phyloP scores from a whole-genome alignment of 2,888 invertebrate genomes.

The Drepanosiphum platanoidis region DNA sequence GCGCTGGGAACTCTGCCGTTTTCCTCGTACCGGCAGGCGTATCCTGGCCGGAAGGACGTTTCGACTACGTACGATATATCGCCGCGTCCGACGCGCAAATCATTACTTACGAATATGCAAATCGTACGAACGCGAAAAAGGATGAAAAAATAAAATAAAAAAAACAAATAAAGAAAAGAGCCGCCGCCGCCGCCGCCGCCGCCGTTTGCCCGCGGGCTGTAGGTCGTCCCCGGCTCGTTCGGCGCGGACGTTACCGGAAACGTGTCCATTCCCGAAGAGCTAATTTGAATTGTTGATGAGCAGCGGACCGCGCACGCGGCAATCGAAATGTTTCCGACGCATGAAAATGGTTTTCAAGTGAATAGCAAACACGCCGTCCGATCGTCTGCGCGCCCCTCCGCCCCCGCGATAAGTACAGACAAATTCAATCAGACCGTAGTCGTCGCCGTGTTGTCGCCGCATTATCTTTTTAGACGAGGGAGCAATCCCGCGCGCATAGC shows the following conservation, averaged over 20 bases:
- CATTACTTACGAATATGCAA: too few relatives aligned
- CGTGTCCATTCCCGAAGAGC: conserved; percentile 24
- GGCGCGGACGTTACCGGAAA: not conserved
- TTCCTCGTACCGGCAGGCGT: too few relatives aligned
- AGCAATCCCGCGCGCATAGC: not conserved
- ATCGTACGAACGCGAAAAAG: too few relatives aligned
- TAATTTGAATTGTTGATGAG: conserved; percentile 45
- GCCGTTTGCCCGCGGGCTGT: not conserved
- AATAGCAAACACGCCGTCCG: conserved; percentile 28
- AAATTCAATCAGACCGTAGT: conserved; percentile 11
- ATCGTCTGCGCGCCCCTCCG: not conserved
- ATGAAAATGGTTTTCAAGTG: conserved; percentile 50
- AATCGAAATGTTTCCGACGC: not conserved
- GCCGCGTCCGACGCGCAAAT: too few relatives aligned
- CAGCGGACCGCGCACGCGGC: not conserved
- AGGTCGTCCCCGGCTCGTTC: not conserved
- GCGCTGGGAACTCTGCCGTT: too few relatives aligned
- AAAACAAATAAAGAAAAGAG: not conserved
- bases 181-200: too few relatives aligned
- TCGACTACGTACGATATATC: too few relatives aligned
- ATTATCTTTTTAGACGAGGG: not conserved
- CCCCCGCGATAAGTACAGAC: not conserved
- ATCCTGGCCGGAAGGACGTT: too few relatives aligned
- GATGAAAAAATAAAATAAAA: too few relatives aligned
- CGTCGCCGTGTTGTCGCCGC: too few relatives aligned